phyloP scores from a whole-genome alignment of 2,888 invertebrate species.

The Agrochola circellaris region DNA sequence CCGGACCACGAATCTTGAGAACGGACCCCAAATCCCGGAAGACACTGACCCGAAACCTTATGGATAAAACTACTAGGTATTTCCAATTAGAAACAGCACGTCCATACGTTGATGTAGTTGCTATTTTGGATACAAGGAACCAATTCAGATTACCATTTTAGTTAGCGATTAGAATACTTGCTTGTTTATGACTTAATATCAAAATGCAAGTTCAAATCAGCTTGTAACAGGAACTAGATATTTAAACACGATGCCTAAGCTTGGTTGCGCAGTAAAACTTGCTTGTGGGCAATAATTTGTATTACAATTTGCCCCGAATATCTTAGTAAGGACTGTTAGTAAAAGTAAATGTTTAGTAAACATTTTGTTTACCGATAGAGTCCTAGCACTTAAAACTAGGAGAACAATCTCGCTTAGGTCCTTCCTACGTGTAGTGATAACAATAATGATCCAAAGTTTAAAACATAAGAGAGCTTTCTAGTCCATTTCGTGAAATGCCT shows the following conservation, averaged over 20 bases:
- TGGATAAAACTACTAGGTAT: not conserved
- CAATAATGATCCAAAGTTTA: not conserved
- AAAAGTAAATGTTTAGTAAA: not conserved
- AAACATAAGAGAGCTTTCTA: no score
- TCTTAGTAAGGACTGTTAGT: not conserved
- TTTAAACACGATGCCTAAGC: not conserved
- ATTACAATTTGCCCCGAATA: slow-evolving; percentile 2
- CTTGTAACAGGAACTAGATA: slow-evolving; percentile 41
- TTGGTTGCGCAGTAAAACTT: slow-evolving; percentile 25
- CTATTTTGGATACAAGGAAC: slow-evolving; percentile 43
- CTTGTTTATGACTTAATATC: slow-evolving; percentile 45
- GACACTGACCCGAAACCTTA: not conserved
- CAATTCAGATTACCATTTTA: slow-evolving; percentile 31
- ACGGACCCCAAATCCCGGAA: not conserved
- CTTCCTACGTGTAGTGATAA: not conserved
- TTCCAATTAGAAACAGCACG: not conserved
- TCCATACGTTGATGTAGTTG: slow-evolving; percentile 24
- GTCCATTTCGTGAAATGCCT: not conserved
- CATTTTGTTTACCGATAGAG: not conserved
- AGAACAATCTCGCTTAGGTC: not conserved
- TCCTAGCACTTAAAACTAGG: not conserved
- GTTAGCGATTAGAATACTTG: slow-evolving; percentile 44
- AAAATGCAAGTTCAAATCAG: slow-evolving; percentile 17
- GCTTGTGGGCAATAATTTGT: slow-evolving; percentile 6
- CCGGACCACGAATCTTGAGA: not conserved